These are phyloP conservation scores for Drosophila eohydei DNA, from an alignment of 2,888 invertebrate genomes.

Conservation along the genomic window DNA sequence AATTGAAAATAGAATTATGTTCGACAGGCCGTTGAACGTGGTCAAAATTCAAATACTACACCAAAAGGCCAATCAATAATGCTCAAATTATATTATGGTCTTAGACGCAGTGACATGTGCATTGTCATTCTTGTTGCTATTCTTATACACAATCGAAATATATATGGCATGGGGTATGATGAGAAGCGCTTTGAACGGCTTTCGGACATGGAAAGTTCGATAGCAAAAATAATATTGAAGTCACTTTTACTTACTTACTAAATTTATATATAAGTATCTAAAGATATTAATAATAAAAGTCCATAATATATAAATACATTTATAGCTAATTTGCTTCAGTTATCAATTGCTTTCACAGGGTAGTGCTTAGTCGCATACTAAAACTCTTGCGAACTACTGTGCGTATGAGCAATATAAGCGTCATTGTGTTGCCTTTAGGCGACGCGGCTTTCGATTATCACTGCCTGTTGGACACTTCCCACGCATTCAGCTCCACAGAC, in stretches of 20 bases:
- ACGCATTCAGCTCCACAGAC: background rate
- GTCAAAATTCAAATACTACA: conserved; percentile 31
- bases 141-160: conserved; percentile 1
- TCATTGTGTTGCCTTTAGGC: conserved; percentile 1
- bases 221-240: no score
- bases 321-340: background rate
- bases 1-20: conserved; percentile 38
- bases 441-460: conserved; percentile 15
- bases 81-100: conserved; percentile 17
- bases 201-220: no score
- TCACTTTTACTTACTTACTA: no score
- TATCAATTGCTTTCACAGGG: background rate
- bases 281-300: background rate
- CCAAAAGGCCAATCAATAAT: conserved; percentile 60
- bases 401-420: conserved; percentile 60
- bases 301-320: background rate
- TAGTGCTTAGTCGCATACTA: conserved; percentile 10
- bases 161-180: background rate
- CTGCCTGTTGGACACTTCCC: conserved; percentile 6
- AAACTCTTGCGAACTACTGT: conserved; percentile 27
- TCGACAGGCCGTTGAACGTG: conserved; percentile 34
- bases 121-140: conserved; percentile 3
- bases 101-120: conserved; percentile 11
- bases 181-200: background rate
- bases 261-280: no score